phyloP scores from a whole-genome alignment of 2,113 vertebrate genomes.

The Triplophysa tibetana region DNA sequence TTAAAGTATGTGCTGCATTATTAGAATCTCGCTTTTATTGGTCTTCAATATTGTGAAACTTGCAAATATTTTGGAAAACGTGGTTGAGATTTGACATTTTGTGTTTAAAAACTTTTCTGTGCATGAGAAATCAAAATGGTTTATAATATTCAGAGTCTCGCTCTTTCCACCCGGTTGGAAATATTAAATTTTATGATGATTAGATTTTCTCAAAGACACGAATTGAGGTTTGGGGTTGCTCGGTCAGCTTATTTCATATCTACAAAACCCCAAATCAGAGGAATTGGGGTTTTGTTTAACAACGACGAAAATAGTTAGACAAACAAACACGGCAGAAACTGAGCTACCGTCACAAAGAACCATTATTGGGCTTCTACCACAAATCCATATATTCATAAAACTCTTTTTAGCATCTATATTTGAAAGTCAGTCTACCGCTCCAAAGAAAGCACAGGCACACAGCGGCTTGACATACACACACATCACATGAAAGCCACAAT shows the following conservation, averaged over 20 bases:
- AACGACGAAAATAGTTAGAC: constrained; percentile 48
- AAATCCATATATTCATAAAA: constrained; percentile 67
- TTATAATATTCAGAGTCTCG: not conserved
- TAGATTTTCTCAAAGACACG: constrained; percentile 60
- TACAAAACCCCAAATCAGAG: constrained; percentile 43
- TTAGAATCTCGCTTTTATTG: not conserved
- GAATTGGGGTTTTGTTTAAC: constrained; percentile 41
- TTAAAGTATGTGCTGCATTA: not conserved
- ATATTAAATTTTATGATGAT: constrained; percentile 56
- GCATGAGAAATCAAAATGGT: not conserved
- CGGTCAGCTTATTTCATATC: constrained; percentile 56
- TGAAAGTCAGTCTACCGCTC: constrained; percentile 65
- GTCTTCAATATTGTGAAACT: constrained; percentile 4
- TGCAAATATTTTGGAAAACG: constrained; percentile 35
- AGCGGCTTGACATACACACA: constrained; percentile 71
- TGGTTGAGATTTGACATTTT: constrained; percentile 37
- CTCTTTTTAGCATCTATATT: constrained; percentile 69
- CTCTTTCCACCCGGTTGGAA: constrained; percentile 48
- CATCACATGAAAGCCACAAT: constrained; percentile 74
- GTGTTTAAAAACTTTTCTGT: constrained; percentile 50
- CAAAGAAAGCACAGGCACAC: constrained; percentile 75
- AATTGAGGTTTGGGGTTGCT: constrained; percentile 57
- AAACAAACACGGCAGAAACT: constrained; percentile 59
- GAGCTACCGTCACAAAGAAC: constrained; percentile 47
- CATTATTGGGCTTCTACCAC: constrained; percentile 61